Evolutionary conservation across 2,888 invertebrate genomes (phyloP).

Genomic region (Mesopsocus fuscifrons): DNA sequence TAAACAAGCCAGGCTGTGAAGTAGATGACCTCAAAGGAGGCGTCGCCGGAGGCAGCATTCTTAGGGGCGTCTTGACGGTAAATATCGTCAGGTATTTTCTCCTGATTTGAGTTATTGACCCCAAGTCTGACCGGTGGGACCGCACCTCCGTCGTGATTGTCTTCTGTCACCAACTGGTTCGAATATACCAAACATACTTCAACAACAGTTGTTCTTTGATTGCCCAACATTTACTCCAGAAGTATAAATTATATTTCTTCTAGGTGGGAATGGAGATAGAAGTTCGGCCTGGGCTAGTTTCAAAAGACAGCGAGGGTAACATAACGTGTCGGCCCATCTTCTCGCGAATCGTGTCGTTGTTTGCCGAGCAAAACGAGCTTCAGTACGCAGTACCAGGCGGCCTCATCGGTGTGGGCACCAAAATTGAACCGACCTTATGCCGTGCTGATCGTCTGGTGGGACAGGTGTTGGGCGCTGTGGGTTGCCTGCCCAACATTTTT

Average conservation of each 20-base stretch:
- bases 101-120: no score
- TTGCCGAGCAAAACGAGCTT: slow-evolving; percentile 94
- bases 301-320: slow-evolving; percentile 89
- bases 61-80: slow-evolving; percentile 79
- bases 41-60: slow-evolving; percentile 95
- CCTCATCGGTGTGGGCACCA: slow-evolving; percentile 97
- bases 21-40: slow-evolving; percentile 96
- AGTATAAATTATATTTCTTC: no score
- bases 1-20: slow-evolving; percentile 98
- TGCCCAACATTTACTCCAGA: no score
- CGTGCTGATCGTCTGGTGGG: slow-evolving; percentile 97
- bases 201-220: no score
- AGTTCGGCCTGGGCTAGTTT: slow-evolving; percentile 91
- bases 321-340: slow-evolving; percentile 92
- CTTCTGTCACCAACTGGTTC: no score
- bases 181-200: no score
- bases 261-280: slow-evolving; percentile 97
- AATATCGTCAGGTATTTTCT: slow-evolving; percentile 9
- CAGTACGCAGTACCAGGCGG: slow-evolving; percentile 99
- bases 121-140: no score
- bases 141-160: no score
- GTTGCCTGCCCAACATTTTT: slow-evolving; percentile 90
- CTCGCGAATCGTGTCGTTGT: slow-evolving; percentile 90
- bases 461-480: slow-evolving; percentile 89
- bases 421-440: slow-evolving; percentile 97